Conservation (phyloP, 2,113 vertebrate species). For the Clarias magur region DNA sequence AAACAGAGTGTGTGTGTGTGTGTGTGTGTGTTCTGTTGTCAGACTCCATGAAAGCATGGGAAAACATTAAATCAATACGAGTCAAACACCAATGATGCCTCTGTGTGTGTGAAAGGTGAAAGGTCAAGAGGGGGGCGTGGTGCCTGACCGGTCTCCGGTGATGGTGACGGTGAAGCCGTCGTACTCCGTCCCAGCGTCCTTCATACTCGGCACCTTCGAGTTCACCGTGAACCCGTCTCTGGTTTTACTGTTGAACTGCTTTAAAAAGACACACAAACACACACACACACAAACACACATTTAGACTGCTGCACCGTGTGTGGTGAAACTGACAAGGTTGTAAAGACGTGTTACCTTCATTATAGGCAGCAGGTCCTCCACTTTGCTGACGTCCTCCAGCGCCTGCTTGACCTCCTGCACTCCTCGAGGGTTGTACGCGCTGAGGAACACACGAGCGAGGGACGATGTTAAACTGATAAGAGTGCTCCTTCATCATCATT, state of each 20-base stretch:
- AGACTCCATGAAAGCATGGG: background rate
- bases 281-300: slow-evolving; percentile 9
- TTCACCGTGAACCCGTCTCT: slow-evolving; percentile 98
- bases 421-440: slow-evolving; percentile 89
- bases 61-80: background rate
- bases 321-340: background rate
- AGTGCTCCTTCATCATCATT: background rate
- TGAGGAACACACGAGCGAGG: slow-evolving; percentile 50
- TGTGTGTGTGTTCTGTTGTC: background rate
- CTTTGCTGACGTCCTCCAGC: slow-evolving; percentile 91
- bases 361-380: slow-evolving; percentile 97
- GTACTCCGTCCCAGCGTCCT: slow-evolving; percentile 89
- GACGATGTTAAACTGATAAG: background rate
- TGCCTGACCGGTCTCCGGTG: slow-evolving; percentile 89
- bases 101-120: background rate
- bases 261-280: slow-evolving; percentile 65
- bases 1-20: background rate
- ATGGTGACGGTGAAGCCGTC: slow-evolving; percentile 97
- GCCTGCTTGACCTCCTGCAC: slow-evolving; percentile 89
- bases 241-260: slow-evolving; percentile 99
- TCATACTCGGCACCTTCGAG: slow-evolving; percentile 94
- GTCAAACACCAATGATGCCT: background rate
- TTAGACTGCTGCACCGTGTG: background rate
- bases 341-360: slow-evolving; percentile 85
- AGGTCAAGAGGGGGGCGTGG: background rate